Base-by-base conservation (phyloP, 2,113 vertebrate genomes). In the Lophotis ruficrista region DNA sequence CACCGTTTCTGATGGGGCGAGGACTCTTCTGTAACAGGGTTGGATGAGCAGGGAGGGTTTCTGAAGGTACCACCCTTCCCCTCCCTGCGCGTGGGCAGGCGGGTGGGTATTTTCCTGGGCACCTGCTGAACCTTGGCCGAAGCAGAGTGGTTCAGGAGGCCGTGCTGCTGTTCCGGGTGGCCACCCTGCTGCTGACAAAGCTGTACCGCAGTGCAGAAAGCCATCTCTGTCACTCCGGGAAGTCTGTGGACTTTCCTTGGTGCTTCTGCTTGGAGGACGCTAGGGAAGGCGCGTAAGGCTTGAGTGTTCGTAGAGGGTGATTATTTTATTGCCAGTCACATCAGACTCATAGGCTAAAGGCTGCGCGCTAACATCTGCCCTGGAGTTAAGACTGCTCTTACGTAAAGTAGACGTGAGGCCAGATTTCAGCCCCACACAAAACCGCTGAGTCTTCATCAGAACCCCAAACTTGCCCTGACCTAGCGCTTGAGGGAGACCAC, bases 11-110 rank as follows among this genome's bases (percentile, higher is more conserved):
- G 48, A 24, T 38, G 50, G 75, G 15, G 37, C 41, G 37, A 51
- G 41, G 61, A 14, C 13, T 33, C 28, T 31, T 16, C 72, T 54
- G 0, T 45, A 35, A 8, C 1, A 3, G 0, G 0, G 30, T 1
- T 0, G 1, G 69, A 50, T 37, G 73, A 71, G 30, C 45, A 41
- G 76, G 75, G 64, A 72, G 35, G 10, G 48, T 53, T 75, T 93
- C n/a, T 30, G 66, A 23, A 72, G 47, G 57, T 65, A 37, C 41
- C 58, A 71, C 33, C 30, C 33, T 57, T 69, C 57, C 31, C 43
- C 21, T 86, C 21, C 45, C 20, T 45, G 45, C 0, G 1, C 68
- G 31, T 37, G 47, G 61, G 47, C 70, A 79, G 69, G 73, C 10
- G 66, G 31, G 33, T 35, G 41, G 30, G 20, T 43, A 5, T 73